phyloP scores from a whole-genome alignment of 2,797 vertebrate species.

The Gobio occitaniae region DNA sequence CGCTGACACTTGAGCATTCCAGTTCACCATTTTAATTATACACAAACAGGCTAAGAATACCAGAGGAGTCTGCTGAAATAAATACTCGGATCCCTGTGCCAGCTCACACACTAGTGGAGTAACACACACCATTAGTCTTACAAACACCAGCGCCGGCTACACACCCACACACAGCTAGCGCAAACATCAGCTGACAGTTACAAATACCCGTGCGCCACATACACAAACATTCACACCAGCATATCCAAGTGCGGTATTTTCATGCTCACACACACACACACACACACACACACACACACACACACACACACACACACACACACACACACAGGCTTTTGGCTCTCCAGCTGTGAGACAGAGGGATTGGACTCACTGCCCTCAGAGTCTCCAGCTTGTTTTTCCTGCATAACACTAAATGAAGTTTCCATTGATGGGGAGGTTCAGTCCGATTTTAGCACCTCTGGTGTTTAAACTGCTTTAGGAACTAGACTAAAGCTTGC shows the following conservation, averaged over 20 bases:
- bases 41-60: constrained; percentile 68
- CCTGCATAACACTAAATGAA: constrained; percentile 52
- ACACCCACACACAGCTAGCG: constrained; percentile 28
- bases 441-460: constrained; percentile 9
- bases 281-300: constrained; percentile 3
- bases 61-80: constrained; percentile 55
- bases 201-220: constrained; percentile 28
- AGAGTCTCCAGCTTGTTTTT: constrained; percentile 51
- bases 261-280: constrained; percentile 32
- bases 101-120: constrained; percentile 19
- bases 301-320: constrained; percentile 23
- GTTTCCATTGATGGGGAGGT: constrained; percentile 45
- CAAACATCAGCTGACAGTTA: constrained; percentile 22
- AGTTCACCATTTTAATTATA: constrained; percentile 62
- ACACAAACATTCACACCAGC: constrained; percentile 14
- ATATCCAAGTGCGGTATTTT: constrained; percentile 25
- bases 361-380: constrained; percentile 35
- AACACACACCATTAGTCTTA: constrained; percentile 33
- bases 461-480: constrained; percentile 17
- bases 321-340: constrained; percentile 23
- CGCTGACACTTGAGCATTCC: constrained; percentile 34
- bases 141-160: constrained; percentile 13
- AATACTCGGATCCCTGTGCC: constrained; percentile 48
- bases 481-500: constrained; percentile 10
- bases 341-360: constrained; percentile 46